phyloP scores from a whole-genome alignment of 2,113 vertebrate species.

The Urocitellus parryii region DNA sequence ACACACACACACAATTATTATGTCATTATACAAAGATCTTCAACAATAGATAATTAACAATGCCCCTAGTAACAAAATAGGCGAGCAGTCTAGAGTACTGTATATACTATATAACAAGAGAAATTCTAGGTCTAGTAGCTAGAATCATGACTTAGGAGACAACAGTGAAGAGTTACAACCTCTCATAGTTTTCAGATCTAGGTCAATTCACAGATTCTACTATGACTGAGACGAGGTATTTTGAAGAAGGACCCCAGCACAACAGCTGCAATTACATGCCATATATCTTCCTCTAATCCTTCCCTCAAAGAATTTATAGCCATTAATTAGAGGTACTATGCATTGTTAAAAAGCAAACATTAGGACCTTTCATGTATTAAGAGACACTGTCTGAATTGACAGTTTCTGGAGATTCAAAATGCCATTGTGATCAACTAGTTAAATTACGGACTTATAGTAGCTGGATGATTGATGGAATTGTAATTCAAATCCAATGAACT shows the following conservation, averaged over 20 bases:
- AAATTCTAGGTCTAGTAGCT: background rate
- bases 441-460: background rate
- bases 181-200: background rate
- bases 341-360: slow-evolving; percentile 29
- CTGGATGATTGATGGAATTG: background rate
- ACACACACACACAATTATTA: background rate
- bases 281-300: background rate
- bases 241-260: background rate
- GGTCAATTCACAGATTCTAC: background rate
- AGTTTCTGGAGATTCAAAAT: background rate
- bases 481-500: background rate
- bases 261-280: background rate
- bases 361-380: background rate
- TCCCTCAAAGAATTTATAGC: background rate
- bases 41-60: background rate
- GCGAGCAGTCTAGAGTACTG: background rate
- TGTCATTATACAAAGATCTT: background rate
- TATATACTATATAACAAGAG: background rate
- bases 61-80: background rate
- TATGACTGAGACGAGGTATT: background rate
- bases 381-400: background rate
- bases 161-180: background rate
- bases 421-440: background rate
- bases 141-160: background rate
- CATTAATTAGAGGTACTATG: background rate